Evolutionary conservation across 1,140 invertebrate species (phyloP).

Genomic region (Carposina sasakii): DNA sequence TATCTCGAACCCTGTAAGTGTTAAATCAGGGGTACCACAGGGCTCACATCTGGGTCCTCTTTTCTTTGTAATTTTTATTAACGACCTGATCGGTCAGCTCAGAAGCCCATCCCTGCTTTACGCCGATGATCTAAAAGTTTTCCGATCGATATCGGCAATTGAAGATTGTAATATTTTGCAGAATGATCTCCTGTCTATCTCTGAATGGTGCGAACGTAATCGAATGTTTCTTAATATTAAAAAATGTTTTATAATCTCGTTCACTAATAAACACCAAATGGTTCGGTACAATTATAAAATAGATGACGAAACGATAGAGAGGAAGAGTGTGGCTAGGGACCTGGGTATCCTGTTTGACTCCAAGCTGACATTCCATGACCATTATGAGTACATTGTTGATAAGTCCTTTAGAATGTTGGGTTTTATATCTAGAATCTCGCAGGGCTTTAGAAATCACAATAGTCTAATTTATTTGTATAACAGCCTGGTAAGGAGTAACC

Average conservation of each 20-base stretch:
- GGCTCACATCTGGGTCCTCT: conserved; percentile 1
- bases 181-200: not conserved
- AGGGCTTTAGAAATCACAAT: too few species aligned
- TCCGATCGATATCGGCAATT: not conserved
- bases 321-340: not conserved
- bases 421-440: not conserved
- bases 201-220: not conserved
- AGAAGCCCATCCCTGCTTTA: not conserved
- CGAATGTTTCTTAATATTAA: not conserved
- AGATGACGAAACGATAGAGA: not conserved
- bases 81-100: not conserved
- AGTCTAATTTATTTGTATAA: too few species aligned
- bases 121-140: not conserved
- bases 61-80: conserved; percentile 1
- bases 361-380: not conserved
- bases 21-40: not conserved
- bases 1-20: not conserved
- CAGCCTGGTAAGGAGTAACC: too few species aligned
- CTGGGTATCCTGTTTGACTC: not conserved
- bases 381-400: not conserved
- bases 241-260: not conserved
- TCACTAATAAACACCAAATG: conserved; percentile 1
- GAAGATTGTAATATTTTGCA: not conserved
- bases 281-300: not conserved
- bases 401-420: not conserved